Percentiles rank a stretch among this genome's conserved stretches.
Evolutionary conservation across 1,140 invertebrate genomes (phyloP).

Genomic region (Penaeus vannamei): DNA sequence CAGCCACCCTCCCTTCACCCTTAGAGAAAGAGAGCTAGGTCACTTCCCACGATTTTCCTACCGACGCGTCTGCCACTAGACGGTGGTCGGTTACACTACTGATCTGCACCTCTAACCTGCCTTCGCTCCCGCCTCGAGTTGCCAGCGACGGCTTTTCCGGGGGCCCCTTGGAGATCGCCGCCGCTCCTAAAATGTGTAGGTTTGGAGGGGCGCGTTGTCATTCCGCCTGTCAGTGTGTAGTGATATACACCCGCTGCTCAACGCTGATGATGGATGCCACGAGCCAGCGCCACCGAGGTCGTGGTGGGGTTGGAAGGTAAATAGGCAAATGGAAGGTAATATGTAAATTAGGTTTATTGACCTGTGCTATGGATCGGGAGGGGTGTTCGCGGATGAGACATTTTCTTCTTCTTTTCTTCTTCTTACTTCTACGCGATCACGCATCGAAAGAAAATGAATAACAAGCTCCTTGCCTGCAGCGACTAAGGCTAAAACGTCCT

Average conservation of each 20-base stretch:
- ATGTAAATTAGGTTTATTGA: too few relatives aligned
- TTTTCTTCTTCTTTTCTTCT: too few relatives aligned
- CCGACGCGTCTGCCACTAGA: constrained; percentile 7
- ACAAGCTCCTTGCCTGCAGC: neutral
- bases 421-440: neutral
- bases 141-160: constrained; percentile 13
- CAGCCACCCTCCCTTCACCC: too few relatives aligned
- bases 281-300: too few relatives aligned
- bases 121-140: neutral
- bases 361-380: too few relatives aligned
- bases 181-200: constrained; percentile 18
- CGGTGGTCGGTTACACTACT: constrained; percentile 37
- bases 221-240: constrained; percentile 28
- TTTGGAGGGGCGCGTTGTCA: constrained; percentile 5
- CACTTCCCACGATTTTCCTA: constrained; percentile 28
- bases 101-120: constrained; percentile 26
- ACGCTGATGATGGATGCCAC: too few relatives aligned
- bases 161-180: too few relatives aligned
- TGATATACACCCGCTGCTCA: constrained; percentile 2
- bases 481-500: neutral
- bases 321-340: too few relatives aligned
- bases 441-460: too few relatives aligned
- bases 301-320: too few relatives aligned
- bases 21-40: constrained; percentile 28
- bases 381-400: too few relatives aligned